Base-by-base conservation (phyloP, 37 sponge, comb jelly and placozoan species). In the Amphimedon queenslandica region DNA sequence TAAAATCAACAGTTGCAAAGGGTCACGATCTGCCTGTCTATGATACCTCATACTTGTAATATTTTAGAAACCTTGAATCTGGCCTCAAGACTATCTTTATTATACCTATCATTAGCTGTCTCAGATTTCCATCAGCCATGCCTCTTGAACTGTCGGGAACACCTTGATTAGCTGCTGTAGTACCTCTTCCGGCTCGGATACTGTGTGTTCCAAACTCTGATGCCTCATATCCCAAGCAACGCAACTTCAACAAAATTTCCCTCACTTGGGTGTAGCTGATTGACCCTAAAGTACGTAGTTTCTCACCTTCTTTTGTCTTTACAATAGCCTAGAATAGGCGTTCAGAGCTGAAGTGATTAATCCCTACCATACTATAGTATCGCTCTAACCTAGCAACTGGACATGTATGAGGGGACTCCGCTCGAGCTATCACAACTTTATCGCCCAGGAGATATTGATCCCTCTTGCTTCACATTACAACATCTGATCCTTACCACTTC, bases 121-220 rank as follows among this genome's bases (percentile, higher is more conserved):
- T 65, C 66, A 10, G 66, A 65, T 34, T 65, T 65, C 66, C 66
- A 65, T 23, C 66, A 23, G 25, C 66, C 66, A 28, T 65, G 66
- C 66, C 66, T 65, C 66, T 65, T 65, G 66, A 65, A 65, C 66
- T 65, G 36, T 65, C 66, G 23, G 33, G 35, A 23, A 65, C 66
- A 65, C 66, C 66, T 30, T 30, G 33, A 28, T 65, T 65, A 21
- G 66, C 66, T 65, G 66, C 66, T 23, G 66, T 34, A 32, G 66
- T 30, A 65, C 33, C 66, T 32, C 66, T 34, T 34, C 66, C 66
- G 21, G 66, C 66, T 34, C 66, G 2, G 3, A 65, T 21, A 65
- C 66, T 65, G 31, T 65, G 66, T 34, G 31, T 30, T 30, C 66
- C 30, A 3, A 65, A 65, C 31, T 35, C 21, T 3, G 25, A n/a